Evolutionary conservation across 2,888 invertebrate genomes (phyloP).

Genomic region (Agriopis aurantiaria): DNA sequence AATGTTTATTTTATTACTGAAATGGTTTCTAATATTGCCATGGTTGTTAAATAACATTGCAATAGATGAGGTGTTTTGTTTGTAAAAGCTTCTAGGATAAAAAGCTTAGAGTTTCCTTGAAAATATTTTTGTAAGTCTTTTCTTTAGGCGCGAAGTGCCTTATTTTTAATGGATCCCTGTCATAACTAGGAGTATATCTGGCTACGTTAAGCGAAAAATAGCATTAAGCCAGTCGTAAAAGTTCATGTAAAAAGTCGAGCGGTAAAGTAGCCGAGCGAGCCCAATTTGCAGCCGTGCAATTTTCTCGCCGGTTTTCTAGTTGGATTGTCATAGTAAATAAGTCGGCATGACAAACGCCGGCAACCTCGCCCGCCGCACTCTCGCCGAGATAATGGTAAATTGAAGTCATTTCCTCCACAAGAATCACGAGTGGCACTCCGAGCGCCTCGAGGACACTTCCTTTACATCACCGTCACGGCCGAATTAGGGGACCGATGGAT

Average conservation of each 20-base stretch:
- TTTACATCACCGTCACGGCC: slow-evolving; percentile 65
- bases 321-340: slow-evolving; percentile 68
- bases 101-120: slow-evolving; percentile 4
- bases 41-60: neutral
- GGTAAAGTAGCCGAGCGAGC: slow-evolving; percentile 54
- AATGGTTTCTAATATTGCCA: neutral
- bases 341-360: slow-evolving; percentile 60
- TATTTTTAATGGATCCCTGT: slow-evolving; percentile 41
- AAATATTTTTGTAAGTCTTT: slow-evolving; percentile 12
- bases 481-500: slow-evolving; percentile 64
- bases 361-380: slow-evolving; percentile 63
- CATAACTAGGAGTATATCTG: slow-evolving; percentile 25
- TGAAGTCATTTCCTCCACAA: slow-evolving; percentile 77
- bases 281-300: slow-evolving; percentile 64
- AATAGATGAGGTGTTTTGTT: neutral
- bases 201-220: slow-evolving; percentile 31
- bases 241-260: slow-evolving; percentile 50
- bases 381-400: slow-evolving; percentile 78
- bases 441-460: slow-evolving; percentile 62
- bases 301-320: slow-evolving; percentile 67
- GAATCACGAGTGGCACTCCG: slow-evolving; percentile 57
- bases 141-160: slow-evolving; percentile 8
- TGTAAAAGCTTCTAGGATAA: neutral
- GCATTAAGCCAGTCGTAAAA: slow-evolving; percentile 42
- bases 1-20: too few relatives aligned